Conservation (phyloP, 2,888 invertebrate species). For the Pristionchus maxplancki region DNA sequence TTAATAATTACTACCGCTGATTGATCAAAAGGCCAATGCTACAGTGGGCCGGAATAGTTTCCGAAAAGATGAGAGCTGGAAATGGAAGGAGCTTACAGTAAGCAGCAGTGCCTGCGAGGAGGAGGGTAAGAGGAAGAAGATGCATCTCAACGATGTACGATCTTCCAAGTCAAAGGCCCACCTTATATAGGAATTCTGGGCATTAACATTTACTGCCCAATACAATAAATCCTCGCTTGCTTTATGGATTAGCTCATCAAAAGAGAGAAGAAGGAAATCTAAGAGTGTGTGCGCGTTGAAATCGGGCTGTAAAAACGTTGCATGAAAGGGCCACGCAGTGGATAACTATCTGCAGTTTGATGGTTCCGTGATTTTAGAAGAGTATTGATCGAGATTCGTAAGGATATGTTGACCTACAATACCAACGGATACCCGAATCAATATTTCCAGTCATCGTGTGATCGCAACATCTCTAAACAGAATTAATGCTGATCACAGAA, state of each 20-base stretch:
- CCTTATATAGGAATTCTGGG: neutral
- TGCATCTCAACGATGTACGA: constrained; percentile 9
- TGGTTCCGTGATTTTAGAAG: neutral
- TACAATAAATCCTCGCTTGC: constrained; percentile 10
- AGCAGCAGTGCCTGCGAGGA: neutral
- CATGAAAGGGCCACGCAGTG: neutral
- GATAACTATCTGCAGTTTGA: neutral
- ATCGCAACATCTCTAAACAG: no score
- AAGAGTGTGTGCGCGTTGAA: neutral
- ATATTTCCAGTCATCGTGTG: no score
- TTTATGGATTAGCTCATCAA: neutral
- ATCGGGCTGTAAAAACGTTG: neutral
- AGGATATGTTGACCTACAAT: no score
- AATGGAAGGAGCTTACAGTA: neutral
- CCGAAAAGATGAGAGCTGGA: neutral
- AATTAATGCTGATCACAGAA: no score
- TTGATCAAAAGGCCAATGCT: no score
- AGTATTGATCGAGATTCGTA: neutral
- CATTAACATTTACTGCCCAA: neutral
- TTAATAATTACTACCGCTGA: no score
- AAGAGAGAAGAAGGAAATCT: neutral
- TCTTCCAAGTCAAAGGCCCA: neutral
- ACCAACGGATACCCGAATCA: no score
- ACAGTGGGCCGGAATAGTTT: neutral
- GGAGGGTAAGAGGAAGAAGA: neutral